Percentiles rank a stretch among this genome's conserved stretches.
These are phyloP conservation scores for Urocolius indicus DNA, from an alignment of 2,113 vertebrate genomes.

Conservation along the genomic window DNA sequence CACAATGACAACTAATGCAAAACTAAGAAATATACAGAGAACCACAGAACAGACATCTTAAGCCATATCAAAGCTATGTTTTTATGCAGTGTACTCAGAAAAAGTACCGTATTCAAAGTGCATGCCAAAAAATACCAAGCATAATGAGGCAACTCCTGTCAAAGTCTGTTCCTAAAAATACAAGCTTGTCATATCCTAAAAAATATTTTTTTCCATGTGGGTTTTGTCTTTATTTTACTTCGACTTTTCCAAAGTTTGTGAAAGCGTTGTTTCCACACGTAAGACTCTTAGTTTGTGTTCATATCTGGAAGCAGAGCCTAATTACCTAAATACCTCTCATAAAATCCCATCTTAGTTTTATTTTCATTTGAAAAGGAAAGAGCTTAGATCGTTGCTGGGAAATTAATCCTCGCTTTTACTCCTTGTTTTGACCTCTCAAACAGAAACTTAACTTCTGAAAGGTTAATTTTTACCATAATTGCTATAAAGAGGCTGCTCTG, in stretches of 20 bases:
- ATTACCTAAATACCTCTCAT: not conserved
- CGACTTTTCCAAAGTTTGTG: not conserved
- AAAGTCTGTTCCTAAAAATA: conserved; percentile 6
- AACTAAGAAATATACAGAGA: not conserved
- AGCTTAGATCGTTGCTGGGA: conserved; percentile 48
- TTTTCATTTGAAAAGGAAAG: conserved; percentile 43
- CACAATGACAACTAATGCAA: not conserved
- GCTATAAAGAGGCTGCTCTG: not conserved
- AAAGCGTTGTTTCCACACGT: not conserved
- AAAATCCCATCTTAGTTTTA: not conserved
- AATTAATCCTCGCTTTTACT: conserved; percentile 59
- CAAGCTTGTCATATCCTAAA: not conserved
- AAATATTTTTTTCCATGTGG: not conserved
- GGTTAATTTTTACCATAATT: conserved; percentile 57
- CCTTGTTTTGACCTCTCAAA: conserved; percentile 17
- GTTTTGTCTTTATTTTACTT: not conserved
- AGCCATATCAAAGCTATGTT: not conserved
- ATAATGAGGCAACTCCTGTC: not conserved
- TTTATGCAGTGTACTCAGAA: not conserved
- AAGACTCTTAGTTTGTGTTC: not conserved
- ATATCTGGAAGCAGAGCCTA: not conserved
- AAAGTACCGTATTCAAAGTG: not conserved
- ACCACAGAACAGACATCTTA: not conserved
- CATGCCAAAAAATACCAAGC: not conserved
- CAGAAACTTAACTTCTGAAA: conserved; percentile 47